These are phyloP conservation scores for Mactra quadrangularis DNA, from an alignment of 1,140 invertebrate species.

Conservation along the genomic window DNA sequence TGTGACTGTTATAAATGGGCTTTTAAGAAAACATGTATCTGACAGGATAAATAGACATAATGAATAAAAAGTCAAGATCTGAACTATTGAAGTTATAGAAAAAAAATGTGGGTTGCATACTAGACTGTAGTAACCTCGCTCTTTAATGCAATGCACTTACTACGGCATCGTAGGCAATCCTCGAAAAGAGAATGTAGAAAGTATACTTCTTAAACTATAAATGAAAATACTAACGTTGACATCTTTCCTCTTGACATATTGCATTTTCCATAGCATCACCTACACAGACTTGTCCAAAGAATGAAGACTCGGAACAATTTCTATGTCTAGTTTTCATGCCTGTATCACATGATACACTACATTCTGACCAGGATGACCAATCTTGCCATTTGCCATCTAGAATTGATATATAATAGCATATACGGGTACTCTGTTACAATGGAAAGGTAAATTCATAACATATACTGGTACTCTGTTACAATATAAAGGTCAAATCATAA, in stretches of 20 bases:
- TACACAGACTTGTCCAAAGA: slow-evolving; percentile 66
- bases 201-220: too few species aligned
- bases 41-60: too few species aligned
- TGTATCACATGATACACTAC: slow-evolving; percentile 69
- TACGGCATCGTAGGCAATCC: too few species aligned
- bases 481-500: neutral
- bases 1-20: too few species aligned
- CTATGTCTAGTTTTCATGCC: slow-evolving; percentile 67
- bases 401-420: too few species aligned
- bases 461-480: neutral
- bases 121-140: too few species aligned
- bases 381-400: slow-evolving; percentile 69
- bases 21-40: too few species aligned
- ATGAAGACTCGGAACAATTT: slow-evolving; percentile 66
- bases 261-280: slow-evolving; percentile 64
- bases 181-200: too few species aligned
- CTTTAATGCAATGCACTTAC: too few species aligned
- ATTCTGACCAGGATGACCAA: slow-evolving; percentile 74
- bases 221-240: slow-evolving; percentile 66
- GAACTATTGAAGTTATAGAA: too few species aligned
- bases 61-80: too few species aligned
- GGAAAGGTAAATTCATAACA: neutral
- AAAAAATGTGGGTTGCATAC: too few species aligned
- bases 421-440: slow-evolving; percentile 14
- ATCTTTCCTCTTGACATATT: slow-evolving; percentile 63